Conservation (phyloP, 2,888 invertebrate species). For the Pherbina coryleti region DNA sequence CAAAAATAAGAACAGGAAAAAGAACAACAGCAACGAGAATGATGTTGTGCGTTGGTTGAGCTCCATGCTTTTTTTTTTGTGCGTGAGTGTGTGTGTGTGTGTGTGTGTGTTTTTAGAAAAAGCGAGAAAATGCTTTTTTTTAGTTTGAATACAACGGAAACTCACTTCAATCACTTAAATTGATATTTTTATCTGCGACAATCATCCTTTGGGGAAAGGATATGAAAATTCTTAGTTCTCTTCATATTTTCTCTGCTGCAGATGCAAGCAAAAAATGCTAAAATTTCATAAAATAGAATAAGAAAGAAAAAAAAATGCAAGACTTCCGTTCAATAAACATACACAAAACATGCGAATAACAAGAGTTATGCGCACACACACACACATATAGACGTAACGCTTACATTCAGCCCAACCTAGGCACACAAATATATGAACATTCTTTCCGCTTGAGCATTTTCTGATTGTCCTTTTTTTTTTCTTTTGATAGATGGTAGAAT, state of each 20-base stretch:
- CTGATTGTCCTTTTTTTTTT: not conserved
- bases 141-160: not conserved
- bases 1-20: not conserved
- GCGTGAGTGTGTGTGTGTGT: no score
- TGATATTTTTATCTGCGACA: not conserved
- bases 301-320: not conserved
- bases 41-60: no score
- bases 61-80: no score
- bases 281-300: not conserved
- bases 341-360: not conserved
- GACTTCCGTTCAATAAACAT: not conserved
- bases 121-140: not conserved
- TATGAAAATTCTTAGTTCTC: not conserved
- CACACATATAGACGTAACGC: not conserved
- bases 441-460: not conserved
- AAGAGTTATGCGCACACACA: not conserved
- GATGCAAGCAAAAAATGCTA: not conserved
- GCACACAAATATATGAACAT: not conserved
- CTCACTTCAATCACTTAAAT: constrained; percentile 2
- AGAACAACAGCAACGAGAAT: no score
- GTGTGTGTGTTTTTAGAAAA: not conserved
- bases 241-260: not conserved
- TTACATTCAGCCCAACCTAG: not conserved
- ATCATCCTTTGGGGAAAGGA: not conserved
- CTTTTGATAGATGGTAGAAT: not conserved